Base-by-base conservation (phyloP, 2,888 invertebrate species). In the Perithous albicinctus region DNA sequence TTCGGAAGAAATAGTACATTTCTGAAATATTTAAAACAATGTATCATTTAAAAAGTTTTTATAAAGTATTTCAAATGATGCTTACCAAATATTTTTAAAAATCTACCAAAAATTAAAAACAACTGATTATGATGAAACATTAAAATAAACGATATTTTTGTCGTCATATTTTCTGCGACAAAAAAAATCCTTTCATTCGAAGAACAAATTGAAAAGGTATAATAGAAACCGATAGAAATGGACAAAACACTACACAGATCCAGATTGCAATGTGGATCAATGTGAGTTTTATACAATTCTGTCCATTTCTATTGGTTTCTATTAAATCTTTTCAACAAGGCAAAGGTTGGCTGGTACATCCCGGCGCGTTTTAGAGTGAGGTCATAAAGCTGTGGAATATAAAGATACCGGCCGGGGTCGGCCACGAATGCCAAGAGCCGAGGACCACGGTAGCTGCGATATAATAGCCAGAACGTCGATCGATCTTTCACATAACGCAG, bases 401-500 rank as follows among this genome's bases (percentile, higher is more conserved):
- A 43, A 74, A 63, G 51, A 74, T 59, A 48, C 38, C 8, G 48
- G 54, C n/a, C n/a, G 43, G 29, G 26, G 20, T 74, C 51, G 51
- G 54, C 61, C 41, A 54, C 29, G 51, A 74, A 48, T 26, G 6
- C 46, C 59, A 46, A 72, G 32, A 59, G 32, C 12, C 73, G 73
- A 73, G 73, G 63, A 73, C 48, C 35, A 63, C 73, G 48, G 61
- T 64, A 48, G 54, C 43, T 43, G 18, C 64, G 41, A 74, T 41
- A 74, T 74, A 66, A 74, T 66, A 54, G 74, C 38, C 41, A 8
- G 46, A 43, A 35, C 29, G 20, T 74, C 51, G 64, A 74, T 74
- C 64, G 74, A 74, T 74, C 74, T 74, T 29, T 64, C 35, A n/a
- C 41, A 26, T 35, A 20, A 23, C 18, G 35, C 26, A 8, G 54